Percentiles rank a stretch among this genome's conserved stretches.
Evolutionary conservation across 2,797 vertebrate species (phyloP).

Genomic region (Argya squamiceps): DNA sequence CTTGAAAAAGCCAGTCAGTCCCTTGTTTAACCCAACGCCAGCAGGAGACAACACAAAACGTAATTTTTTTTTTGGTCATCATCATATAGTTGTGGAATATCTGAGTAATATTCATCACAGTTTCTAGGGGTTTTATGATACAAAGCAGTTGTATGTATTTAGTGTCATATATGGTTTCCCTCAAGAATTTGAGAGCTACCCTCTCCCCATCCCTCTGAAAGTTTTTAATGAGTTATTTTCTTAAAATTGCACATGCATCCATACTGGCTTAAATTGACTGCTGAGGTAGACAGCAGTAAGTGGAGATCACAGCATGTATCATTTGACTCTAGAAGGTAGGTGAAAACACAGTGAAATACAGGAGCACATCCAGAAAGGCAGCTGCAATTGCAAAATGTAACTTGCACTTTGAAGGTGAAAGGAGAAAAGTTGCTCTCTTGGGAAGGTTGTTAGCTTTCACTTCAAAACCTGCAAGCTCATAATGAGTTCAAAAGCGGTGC

Average conservation of each 20-base stretch:
- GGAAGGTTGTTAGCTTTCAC: background rate
- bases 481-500: background rate
- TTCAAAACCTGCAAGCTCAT: background rate
- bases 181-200: background rate
- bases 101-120: background rate
- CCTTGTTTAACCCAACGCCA: conserved; percentile 28
- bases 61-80: background rate
- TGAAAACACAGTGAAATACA: background rate
- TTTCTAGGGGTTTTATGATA: conserved; percentile 13
- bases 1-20: conserved; percentile 20
- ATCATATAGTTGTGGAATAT: background rate
- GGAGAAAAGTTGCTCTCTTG: background rate
- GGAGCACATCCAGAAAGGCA: background rate
- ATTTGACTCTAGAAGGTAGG: background rate
- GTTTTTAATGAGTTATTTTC: background rate
- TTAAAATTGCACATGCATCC: background rate
- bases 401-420: background rate
- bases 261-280: background rate
- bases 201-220: background rate
- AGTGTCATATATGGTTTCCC: background rate
- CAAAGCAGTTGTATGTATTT: background rate
- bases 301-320: background rate
- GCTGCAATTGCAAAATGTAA: background rate
- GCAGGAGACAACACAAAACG: background rate
- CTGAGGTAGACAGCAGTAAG: background rate